These are phyloP conservation scores for Girardinus metallicus DNA, from an alignment of 2,797 vertebrate genomes.

Conservation along the genomic window DNA sequence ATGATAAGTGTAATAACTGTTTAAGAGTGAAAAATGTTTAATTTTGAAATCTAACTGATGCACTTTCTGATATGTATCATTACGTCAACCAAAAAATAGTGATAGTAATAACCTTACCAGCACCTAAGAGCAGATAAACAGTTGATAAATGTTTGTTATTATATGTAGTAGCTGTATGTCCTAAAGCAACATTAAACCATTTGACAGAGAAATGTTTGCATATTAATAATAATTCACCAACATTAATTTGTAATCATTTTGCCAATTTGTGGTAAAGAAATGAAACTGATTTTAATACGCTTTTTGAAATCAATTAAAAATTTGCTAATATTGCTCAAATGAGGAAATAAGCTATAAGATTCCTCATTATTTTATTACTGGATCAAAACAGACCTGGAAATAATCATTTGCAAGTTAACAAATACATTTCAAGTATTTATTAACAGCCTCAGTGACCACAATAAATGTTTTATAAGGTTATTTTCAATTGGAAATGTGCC, in stretches of 20 bases:
- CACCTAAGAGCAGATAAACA: neutral
- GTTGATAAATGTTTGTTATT: neutral
- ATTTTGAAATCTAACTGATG: neutral
- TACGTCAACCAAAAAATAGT: neutral
- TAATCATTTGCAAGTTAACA: neutral
- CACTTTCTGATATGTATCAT: slow-evolving; percentile 5
- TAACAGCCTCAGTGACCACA: neutral
- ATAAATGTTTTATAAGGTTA: neutral
- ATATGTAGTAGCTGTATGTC: neutral
- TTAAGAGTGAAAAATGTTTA: neutral
- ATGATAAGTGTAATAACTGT: slow-evolving; percentile 1
- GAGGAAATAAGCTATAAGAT: neutral
- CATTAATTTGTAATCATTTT: neutral
- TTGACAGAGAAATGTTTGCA: neutral
- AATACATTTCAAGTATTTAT: neutral
- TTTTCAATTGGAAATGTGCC: neutral
- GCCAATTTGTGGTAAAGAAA: neutral
- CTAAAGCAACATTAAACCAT: neutral
- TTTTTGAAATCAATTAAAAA: neutral
- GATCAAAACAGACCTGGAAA: neutral
- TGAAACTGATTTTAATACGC: neutral
- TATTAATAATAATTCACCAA: neutral
- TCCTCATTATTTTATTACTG: neutral
- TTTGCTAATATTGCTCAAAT: neutral
- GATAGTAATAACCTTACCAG: neutral